Evolutionary conservation across 2,113 vertebrate species (phyloP).

Genomic region (Murina feae): DNA sequence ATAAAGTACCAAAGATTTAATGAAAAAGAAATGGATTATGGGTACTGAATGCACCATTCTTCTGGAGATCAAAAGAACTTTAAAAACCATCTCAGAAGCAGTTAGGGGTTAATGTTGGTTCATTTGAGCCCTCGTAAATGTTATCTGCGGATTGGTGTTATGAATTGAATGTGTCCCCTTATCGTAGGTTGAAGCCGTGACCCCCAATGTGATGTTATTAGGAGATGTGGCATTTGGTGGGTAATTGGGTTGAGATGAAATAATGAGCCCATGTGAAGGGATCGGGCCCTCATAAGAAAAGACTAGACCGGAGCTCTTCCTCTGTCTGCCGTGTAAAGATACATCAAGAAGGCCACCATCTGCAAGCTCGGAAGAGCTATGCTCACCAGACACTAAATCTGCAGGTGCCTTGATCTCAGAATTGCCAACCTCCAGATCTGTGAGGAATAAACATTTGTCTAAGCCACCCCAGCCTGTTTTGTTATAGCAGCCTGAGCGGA

Average conservation of each 20-base stretch:
- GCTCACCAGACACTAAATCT: background rate
- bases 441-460: background rate
- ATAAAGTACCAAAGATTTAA: background rate
- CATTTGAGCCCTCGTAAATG: background rate
- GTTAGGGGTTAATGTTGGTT: background rate
- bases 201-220: background rate
- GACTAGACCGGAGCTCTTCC: background rate
- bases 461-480: background rate
- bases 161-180: background rate
- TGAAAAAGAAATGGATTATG: background rate
- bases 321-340: background rate
- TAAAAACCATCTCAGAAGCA: background rate
- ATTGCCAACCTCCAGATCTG: background rate
- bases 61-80: constrained; percentile 8
- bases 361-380: background rate
- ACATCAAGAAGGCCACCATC: background rate
- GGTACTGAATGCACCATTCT: background rate
- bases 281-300: background rate
- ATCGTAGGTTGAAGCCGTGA: background rate
- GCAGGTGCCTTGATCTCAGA: background rate
- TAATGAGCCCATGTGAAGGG: background rate
- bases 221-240: background rate
- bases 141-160: background rate
- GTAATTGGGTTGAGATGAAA: background rate
- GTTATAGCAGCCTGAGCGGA: background rate